Evolutionary conservation across 2,888 invertebrate species (phyloP), one percentile per base, ranked within the genome.

Genomic region (Archaeoteleia sp.): DNA sequence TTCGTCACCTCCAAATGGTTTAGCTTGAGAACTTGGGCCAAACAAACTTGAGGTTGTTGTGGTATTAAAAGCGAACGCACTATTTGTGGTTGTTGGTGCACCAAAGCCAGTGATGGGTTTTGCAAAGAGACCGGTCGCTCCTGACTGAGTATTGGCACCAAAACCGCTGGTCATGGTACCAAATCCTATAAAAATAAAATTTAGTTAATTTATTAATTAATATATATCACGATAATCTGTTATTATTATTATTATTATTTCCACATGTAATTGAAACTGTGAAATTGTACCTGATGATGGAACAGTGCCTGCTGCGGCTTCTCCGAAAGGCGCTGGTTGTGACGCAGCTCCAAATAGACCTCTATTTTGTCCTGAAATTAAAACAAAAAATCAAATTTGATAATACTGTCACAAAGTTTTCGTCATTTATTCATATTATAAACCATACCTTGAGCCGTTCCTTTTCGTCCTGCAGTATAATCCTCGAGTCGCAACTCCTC

Each of bases 401-500:
- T n/a, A n/a, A n/a, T n/a, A n/a, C n/a, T n/a, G n/a, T n/a, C n/a
- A n/a, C n/a, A n/a, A n/a, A n/a, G n/a, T n/a, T n/a, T n/a, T n/a
- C n/a, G n/a, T n/a, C n/a, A n/a, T n/a, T n/a, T n/a, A n/a, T n/a
- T n/a, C n/a, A n/a, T n/a, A n/a, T n/a, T n/a, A n/a, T n/a, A 46
- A 32, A 13, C 4, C 32, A 10, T 69, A 20, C 86, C 83, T 73
- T 87, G 88, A 10, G 82, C 80, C 29, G 87, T 88, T 29, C 96
- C 96, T 87, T 98, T 98, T 1, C 97, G 88, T 46, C 95, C 95
- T 0, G 94, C 94, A 14, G 90, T 86, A 84, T 99, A 99, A 86
- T 99, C 98, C 81, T 98, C 98, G 53, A 93, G 87, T 6, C 98
- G 90, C 2, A 99, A 87, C 84, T 99, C 99, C 86, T 99, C 99